Evolutionary conservation across 2,113 vertebrate species (phyloP).

Genomic region (Cariama cristata): DNA sequence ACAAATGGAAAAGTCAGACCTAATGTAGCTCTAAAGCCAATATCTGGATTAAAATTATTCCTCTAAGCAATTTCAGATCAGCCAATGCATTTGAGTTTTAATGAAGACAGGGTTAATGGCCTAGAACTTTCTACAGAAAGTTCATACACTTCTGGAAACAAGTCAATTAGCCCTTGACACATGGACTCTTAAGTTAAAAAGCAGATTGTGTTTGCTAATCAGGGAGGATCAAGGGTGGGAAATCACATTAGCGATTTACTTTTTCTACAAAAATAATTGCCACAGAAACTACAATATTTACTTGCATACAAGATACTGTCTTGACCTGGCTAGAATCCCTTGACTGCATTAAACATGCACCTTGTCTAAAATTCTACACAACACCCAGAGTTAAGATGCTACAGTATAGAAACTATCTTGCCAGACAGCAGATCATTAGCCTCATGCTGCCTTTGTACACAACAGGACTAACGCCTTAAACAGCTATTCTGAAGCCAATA

Average conservation of each 20-base stretch:
- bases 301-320: not conserved
- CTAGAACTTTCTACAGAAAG: not conserved
- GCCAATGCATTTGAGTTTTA: not conserved
- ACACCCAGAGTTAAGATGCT: not conserved
- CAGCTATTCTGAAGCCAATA: not conserved
- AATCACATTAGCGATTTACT: not conserved
- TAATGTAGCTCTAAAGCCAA: not conserved
- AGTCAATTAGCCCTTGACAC: not conserved
- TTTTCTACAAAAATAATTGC: not conserved
- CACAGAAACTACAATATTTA: not conserved
- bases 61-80: not conserved
- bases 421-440: not conserved
- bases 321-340: not conserved
- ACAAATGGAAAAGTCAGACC: not conserved
- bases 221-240: not conserved
- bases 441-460: not conserved
- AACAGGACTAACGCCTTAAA: not conserved
- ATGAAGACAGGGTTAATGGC: not conserved
- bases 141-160: not conserved
- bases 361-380: not conserved
- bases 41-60: not conserved
- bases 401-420: not conserved
- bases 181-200: not conserved
- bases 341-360: not conserved
- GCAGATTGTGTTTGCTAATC: not conserved